phyloP scores from a whole-genome alignment of 2,888 invertebrate genomes.

The Elegia similella region DNA sequence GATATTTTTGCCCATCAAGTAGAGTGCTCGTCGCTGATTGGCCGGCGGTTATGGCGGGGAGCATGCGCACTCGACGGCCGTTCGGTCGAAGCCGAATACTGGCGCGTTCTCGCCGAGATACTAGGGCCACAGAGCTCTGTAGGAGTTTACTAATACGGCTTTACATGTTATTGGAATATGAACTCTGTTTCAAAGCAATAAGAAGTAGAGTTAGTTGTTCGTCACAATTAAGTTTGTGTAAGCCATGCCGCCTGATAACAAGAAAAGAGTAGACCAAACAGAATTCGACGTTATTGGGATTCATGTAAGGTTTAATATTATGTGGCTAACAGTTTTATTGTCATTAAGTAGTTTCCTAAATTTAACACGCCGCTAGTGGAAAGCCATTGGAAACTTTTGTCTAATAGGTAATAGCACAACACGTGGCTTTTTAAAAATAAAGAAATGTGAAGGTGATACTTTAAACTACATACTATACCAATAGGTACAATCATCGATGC shows the following conservation, averaged over 20 bases:
- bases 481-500: too few relatives aligned
- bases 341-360: slow-evolving; percentile 67
- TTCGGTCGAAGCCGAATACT: slow-evolving; percentile 76
- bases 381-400: slow-evolving; percentile 53
- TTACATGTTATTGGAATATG: slow-evolving; percentile 28
- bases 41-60: slow-evolving; percentile 65
- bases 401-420: not conserved
- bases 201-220: slow-evolving; percentile 32
- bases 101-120: slow-evolving; percentile 78
- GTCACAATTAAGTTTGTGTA: slow-evolving; percentile 43
- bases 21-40: slow-evolving; percentile 66
- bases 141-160: slow-evolving; percentile 58
- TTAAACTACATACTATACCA: too few relatives aligned
- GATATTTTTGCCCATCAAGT: slow-evolving; percentile 46
- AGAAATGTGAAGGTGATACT: too few relatives aligned
- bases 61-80: slow-evolving; percentile 73
- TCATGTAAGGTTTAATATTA: slow-evolving; percentile 29
- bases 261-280: slow-evolving; percentile 33
- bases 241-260: slow-evolving; percentile 66
- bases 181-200: slow-evolving; percentile 28
- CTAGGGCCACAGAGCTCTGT: slow-evolving; percentile 75
- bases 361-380: slow-evolving; percentile 63
- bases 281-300: slow-evolving; percentile 41
- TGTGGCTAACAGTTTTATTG: slow-evolving; percentile 32
- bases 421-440: too few relatives aligned